Evolutionary conservation across 2,888 invertebrate genomes (phyloP), one percentile per base, ranked within the genome.

Genomic region (Macaria liturata): DNA sequence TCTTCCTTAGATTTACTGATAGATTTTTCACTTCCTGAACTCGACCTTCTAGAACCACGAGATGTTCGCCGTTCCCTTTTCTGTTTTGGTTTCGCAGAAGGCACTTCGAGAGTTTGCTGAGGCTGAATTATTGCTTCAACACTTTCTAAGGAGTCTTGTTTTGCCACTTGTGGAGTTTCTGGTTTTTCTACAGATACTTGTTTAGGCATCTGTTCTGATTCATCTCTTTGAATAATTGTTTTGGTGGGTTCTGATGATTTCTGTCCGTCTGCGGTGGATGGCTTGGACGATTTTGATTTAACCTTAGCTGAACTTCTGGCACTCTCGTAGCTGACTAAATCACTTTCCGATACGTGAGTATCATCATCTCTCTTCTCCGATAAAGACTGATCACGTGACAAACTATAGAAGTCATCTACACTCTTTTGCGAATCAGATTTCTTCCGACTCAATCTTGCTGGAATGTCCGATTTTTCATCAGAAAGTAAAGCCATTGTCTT

Each of bases 261-360:
- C 63, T 72, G 86, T 60, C 71, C 80, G 45, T 86, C 86, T 65
- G 85, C 82, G 9, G 67, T 72, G 4, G 82, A 83, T 20, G 78
- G 81, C 60, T 84, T 88, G 0, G 76, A 79, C 37, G 80, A 77
- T 74, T 87, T 83, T 5, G 81, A 75, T 74, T 89, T 84, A 48
- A 77, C 73, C 74, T 91, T 93, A 20, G 86, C 91, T 8, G 92
- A 94, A 78, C 94, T 93, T 64, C 92, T 91, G 0, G 95, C 95
- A 75, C 95, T 95, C 32, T 94, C 95, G 83, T 93, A 95, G 60
- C 94, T 94, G 70, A 94, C 94, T 61, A 94, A 81, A 61, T 94
- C 94, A 44, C 95, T 95, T 70, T 94, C 94, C 7, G 91, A 88
- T 49, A 86, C 61, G 9, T 93, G 93, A 30, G 94, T 91, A 53